Conservation (phyloP, 2,888 invertebrate genomes). For the Drosophila setosimentum region DNA sequence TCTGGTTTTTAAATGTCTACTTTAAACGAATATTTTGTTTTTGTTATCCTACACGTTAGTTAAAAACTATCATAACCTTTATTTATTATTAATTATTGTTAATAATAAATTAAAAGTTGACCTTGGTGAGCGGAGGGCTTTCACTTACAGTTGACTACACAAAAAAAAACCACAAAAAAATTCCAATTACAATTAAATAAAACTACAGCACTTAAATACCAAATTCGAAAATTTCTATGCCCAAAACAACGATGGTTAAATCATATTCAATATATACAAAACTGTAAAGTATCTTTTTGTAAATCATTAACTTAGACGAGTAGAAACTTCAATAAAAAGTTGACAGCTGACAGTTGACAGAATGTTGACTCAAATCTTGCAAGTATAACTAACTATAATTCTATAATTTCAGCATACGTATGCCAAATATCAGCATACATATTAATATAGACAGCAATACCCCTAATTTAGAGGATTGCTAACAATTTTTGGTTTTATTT, state of each 20-base stretch:
- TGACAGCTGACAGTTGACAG: conserved; percentile 17
- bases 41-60: conserved; percentile 28
- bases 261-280: conserved; percentile 22
- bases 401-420: too few species aligned
- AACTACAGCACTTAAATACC: conserved; percentile 15
- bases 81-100: conserved; percentile 13
- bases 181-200: conserved; percentile 2
- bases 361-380: not conserved
- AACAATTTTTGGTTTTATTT: not conserved
- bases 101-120: conserved; percentile 36
- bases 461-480: conserved; percentile 1
- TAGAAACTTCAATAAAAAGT: conserved; percentile 18
- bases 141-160: conserved; percentile 17
- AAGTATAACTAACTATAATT: conserved; percentile 16
- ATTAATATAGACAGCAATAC: not conserved
- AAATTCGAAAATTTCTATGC: conserved; percentile 15
- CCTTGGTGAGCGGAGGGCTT: conserved; percentile 53
- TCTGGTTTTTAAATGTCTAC: conserved; percentile 10
- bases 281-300: not conserved
- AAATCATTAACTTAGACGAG: not conserved
- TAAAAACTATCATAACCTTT: conserved; percentile 53
- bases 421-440: conserved; percentile 39
- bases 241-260: conserved; percentile 14
- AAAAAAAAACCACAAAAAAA: not conserved
- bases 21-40: conserved; percentile 27